Evolutionary conservation across 2,888 invertebrate genomes (phyloP), one percentile per base, ranked within the genome.

Genomic region (Oligia strigilis): DNA sequence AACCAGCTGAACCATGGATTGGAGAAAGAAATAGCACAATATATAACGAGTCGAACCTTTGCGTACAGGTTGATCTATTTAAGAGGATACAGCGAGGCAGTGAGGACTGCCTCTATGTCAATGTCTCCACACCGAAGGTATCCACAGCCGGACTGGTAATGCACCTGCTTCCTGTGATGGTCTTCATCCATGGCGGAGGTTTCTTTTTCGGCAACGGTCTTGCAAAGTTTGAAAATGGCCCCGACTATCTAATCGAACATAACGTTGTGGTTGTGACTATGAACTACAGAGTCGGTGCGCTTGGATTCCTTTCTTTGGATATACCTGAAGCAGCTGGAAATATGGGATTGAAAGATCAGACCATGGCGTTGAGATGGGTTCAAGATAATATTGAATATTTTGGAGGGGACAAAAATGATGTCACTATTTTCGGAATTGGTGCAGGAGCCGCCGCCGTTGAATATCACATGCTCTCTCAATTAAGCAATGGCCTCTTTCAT

Each of bases 21-120:
- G 95, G 95, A 0, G 94, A 95, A 69, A 95, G 96, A 92, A 96
- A 97, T 91, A 97, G 97, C 11, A 96, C 96, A 6, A 92, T 75
- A 13, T 84, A 84, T 93, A 75, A 95, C 95, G 88, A 83, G 91
- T 93, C 72, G 83, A 79, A 83, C 40, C 81, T 92, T 52, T 87
- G 92, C 23, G 80, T 86, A 64, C 95, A 95, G 87, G 72, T 89
- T 17, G 90, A 93, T 72, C 67, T 91, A 5, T 49, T 83, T 2
- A 86, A 80, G 52, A 87, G 89, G 46, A 67, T 14, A 69, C 55
- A 87, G 43, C 79, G 75, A 4, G 96, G 96, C 9, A 91, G 90
- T 73, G 96, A 96, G 88, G 95, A 96, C 81, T 96, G 96, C 80
- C 92, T 96, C 0, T 95, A 94, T 72, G 89, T 96, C 2, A 96